These are phyloP conservation scores for Epinephelus lanceolatus DNA, from an alignment of 2,113 vertebrate species.

Conservation along the genomic window DNA sequence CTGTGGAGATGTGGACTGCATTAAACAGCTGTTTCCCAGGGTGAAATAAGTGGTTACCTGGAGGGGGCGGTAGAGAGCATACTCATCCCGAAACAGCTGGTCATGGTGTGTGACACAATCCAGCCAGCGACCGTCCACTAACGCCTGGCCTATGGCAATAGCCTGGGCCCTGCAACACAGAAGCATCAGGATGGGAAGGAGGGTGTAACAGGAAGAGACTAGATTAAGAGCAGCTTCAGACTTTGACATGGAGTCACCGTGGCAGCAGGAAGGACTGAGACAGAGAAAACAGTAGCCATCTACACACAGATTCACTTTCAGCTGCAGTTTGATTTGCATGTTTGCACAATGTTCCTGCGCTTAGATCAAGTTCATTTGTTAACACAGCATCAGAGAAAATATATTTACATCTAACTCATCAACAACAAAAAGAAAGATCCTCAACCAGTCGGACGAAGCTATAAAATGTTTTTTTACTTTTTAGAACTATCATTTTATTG, in stretches of 20 bases:
- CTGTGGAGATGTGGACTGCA: not conserved
- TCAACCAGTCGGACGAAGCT: no score
- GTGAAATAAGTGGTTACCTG: conserved; percentile 84
- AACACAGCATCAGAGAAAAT: not conserved
- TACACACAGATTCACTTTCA: no score
- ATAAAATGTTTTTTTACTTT: no score
- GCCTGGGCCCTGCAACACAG: conserved; percentile 90
- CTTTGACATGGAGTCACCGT: not conserved
- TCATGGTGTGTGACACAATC: conserved; percentile 97
- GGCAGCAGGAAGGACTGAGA: not conserved
- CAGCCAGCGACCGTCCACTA: conserved; percentile 97
- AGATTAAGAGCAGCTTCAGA: not conserved
- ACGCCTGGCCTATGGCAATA: conserved; percentile 95
- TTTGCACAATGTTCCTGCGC: no score
- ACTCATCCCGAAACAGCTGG: conserved; percentile 97
- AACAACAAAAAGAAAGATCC: not conserved
- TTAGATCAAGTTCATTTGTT: not conserved
- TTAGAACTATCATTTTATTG: no score
- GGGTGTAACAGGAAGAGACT: not conserved
- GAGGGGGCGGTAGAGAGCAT: conserved; percentile 94
- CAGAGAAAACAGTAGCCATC: not conserved
- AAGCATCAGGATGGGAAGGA: not conserved
- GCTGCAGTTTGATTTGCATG: no score
- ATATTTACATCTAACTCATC: not conserved
- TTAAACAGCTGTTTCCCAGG: no score